Base-by-base conservation (phyloP, 2,113 vertebrate species). In the Fukomys damarensis region DNA sequence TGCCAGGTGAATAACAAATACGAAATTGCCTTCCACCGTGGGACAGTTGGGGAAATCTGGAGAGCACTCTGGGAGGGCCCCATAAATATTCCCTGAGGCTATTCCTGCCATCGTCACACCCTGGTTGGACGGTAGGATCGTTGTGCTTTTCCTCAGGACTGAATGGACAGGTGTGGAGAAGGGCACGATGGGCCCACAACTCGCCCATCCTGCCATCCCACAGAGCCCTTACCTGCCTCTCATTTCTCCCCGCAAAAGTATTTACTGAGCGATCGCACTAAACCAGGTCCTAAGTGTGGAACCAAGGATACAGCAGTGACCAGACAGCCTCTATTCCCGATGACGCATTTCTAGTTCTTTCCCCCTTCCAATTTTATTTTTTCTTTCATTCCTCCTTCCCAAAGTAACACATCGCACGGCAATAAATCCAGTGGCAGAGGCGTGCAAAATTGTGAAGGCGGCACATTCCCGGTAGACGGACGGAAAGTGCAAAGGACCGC, bases 11-110 rank as follows among this genome's bases (percentile, higher is more conserved):
- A 97, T 56, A 94, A 70, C 5, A 89, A 94, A 72, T 43, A 76
- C 24, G 66, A 92, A 97, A 97, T 70, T 2, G 76, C 74, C 93
- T 96, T 95, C 96, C 94, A 96, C 91, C 96, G 77, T 79, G 94
- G 93, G 84, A 93, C 89, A 72, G 32, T 7, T 0, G 68, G 61
- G 65, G 52, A 85, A 96, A 93, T 61, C 84, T 58, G 81, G 66
- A 49, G 74, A 92, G 86, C 38, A 61, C 5, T 30, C 0, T 1
- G 4, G 0, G 9, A 77, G 52, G 3, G 87, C 58, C 35, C 68
- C 93, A 65, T 83, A 81, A 96, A 95, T 94, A 96, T 77, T 77
- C 87, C 54, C 17, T 11, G 2, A 59, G 86, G 83, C 35, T 49
- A 26, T 13, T 6, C 54, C 3, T 5, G 26, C 43, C 54, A 86